Conservation (phyloP, 2,113 vertebrate species). For the Oxyura jamaicensis region DNA sequence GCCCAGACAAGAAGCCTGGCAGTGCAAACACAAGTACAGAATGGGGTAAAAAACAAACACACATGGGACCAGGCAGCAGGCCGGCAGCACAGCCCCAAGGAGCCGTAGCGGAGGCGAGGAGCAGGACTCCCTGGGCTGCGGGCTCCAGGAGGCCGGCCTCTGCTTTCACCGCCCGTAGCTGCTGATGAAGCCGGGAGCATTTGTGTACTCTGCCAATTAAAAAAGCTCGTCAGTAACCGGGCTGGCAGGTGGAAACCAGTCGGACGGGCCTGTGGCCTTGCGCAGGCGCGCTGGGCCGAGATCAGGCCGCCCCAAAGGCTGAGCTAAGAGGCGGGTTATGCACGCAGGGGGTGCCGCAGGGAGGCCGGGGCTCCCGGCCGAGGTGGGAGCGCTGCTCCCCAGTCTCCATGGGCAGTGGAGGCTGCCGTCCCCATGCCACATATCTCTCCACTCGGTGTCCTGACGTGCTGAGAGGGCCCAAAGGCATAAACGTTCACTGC, state of each 20-base stretch:
- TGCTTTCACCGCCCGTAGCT: neutral
- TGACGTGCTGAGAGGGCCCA: neutral
- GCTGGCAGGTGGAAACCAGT: neutral
- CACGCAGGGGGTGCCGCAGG: neutral
- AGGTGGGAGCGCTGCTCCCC: neutral
- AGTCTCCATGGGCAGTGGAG: neutral
- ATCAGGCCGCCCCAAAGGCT: no score
- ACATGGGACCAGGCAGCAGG: neutral
- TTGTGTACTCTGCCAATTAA: neutral
- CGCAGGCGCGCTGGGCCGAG: neutral
- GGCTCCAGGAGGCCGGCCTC: neutral
- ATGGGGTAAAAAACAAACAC: neutral
- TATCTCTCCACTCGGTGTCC: neutral
- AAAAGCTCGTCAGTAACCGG: neutral
- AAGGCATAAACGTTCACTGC: rapidly evolving
- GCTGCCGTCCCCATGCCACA: neutral
- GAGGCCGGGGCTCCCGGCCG: neutral
- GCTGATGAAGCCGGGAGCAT: neutral
- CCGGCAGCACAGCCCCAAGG: neutral
- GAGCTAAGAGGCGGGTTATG: neutral
- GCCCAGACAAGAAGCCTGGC: neutral
- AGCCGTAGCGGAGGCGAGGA: slow-evolving; percentile 13
- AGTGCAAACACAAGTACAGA: neutral
- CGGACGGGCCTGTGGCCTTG: no score
- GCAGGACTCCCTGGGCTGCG: neutral